Evolutionary conservation across 2,888 invertebrate genomes (phyloP).

Genomic region (Pseudococcus viburni): DNA sequence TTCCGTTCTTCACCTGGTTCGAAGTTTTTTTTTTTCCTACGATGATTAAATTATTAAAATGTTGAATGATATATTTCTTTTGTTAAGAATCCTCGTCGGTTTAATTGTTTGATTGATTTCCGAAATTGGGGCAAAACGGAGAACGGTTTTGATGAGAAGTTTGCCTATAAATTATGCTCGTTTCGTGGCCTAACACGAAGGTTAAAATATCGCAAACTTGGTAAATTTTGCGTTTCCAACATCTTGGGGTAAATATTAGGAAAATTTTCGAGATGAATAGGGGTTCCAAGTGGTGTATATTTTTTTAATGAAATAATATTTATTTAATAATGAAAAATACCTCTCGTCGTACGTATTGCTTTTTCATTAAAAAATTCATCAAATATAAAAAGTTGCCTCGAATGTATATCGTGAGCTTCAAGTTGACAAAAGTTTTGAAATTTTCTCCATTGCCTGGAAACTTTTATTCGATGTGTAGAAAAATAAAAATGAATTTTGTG

Average conservation of each 20-base stretch:
- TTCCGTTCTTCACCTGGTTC: not conserved
- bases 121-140: not conserved
- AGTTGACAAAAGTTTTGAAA: not conserved
- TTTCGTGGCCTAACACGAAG: not conserved
- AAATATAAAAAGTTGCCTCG: not conserved
- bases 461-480: not conserved
- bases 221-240: not conserved
- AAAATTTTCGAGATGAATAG: not conserved
- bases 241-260: not conserved
- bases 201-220: not conserved
- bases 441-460: not conserved
- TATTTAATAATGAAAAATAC: not conserved
- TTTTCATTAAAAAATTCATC: conserved; percentile 17
- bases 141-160: not conserved
- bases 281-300: not conserved
- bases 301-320: not conserved
- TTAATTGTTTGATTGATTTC: not conserved
- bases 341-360: not conserved
- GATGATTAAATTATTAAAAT: not conserved
- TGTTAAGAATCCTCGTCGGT: not conserved
- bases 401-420: not conserved
- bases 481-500: conserved; percentile 13
- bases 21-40: not conserved
- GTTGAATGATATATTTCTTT: not conserved
- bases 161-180: not conserved